Evolutionary conservation across 2,797 vertebrate species (phyloP).

Genomic region (Prionace glauca): DNA sequence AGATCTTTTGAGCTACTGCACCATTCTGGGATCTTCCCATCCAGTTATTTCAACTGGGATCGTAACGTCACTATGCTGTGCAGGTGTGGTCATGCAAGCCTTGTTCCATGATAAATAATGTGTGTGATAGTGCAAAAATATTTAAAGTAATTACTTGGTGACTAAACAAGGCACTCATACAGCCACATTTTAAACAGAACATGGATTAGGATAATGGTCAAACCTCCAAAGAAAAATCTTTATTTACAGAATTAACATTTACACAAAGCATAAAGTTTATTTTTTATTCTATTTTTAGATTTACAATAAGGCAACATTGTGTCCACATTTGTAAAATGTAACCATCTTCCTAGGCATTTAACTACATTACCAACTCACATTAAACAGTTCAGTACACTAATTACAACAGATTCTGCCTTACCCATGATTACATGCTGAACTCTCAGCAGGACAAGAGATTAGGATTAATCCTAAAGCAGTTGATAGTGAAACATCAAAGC

Average conservation of each 20-base stretch:
- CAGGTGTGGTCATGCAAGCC: too few relatives aligned
- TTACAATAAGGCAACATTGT: constrained; percentile 35
- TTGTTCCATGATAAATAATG: not conserved
- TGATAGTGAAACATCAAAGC: not conserved
- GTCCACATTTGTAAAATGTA: constrained; percentile 24
- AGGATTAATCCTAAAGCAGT: not conserved
- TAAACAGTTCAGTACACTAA: not conserved
- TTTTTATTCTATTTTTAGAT: constrained; percentile 3
- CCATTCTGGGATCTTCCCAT: too few relatives aligned
- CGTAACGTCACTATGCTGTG: too few relatives aligned
- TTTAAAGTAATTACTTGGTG: not conserved
- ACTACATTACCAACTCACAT: not conserved
- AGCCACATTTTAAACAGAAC: not conserved
- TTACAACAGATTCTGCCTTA: not conserved
- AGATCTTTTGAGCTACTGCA: too few relatives aligned
- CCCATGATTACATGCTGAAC: not conserved
- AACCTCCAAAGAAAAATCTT: not conserved
- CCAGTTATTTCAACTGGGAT: too few relatives aligned
- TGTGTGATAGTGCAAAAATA: not conserved
- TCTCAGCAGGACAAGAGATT: not conserved
- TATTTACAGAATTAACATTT: constrained; percentile 5
- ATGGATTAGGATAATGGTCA: not conserved
- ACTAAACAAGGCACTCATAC: not conserved
- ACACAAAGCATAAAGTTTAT: not conserved
- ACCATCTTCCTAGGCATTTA: not conserved